phyloP scores from a whole-genome alignment of 2,113 vertebrate genomes.

The Motacilla tschutschensis region DNA sequence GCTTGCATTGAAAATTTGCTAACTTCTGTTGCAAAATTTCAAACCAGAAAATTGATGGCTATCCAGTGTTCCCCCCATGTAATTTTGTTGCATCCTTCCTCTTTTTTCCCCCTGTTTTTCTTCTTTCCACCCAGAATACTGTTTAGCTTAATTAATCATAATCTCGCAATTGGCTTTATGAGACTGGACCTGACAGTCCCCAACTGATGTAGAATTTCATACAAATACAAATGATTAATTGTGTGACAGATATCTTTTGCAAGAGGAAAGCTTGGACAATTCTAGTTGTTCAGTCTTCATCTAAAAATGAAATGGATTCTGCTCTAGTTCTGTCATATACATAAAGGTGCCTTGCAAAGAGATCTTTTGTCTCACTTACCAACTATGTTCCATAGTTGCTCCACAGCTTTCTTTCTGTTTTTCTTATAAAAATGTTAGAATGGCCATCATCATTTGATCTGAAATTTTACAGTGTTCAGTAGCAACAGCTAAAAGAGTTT shows the following conservation, averaged over 20 bases:
- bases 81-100: neutral
- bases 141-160: neutral
- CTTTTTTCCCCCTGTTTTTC: neutral
- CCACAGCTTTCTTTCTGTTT: neutral
- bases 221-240: neutral
- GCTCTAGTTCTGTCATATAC: neutral
- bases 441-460: neutral
- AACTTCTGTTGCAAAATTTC: neutral
- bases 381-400: neutral
- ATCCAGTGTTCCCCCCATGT: neutral
- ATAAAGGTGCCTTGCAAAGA: neutral
- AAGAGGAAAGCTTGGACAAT: neutral
- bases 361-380: neutral
- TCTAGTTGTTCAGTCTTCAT: neutral
- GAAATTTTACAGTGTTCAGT: neutral
- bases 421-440: neutral
- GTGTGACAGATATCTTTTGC: neutral
- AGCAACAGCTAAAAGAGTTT: neutral
- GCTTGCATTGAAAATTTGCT: neutral
- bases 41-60: neutral
- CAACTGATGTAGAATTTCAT: neutral
- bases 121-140: neutral
- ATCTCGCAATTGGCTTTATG: neutral
- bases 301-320: neutral
- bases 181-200: neutral